Conservation (phyloP, 2,888 invertebrate species). For the Pandemis cinnamomeana region DNA sequence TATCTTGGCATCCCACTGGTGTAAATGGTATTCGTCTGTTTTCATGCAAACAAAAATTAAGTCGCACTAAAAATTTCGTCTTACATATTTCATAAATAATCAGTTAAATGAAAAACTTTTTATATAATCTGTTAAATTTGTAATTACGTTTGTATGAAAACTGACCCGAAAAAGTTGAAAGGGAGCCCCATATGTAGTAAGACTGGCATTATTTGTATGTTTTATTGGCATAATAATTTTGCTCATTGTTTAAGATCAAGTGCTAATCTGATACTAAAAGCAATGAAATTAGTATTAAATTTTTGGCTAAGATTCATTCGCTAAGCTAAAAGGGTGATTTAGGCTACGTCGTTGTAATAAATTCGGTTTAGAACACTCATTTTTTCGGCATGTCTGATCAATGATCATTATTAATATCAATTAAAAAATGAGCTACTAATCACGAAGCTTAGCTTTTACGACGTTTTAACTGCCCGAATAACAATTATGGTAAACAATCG, state of each 20-base stretch:
- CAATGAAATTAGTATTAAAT: conserved; percentile 64
- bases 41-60: neutral
- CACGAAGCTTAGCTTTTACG: neutral
- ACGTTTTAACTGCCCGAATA: neutral
- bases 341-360: neutral
- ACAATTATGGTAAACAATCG: no score
- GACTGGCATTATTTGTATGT: conserved; percentile 40
- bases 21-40: neutral
- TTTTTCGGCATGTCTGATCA: no score
- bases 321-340: conserved; percentile 15
- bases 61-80: no score
- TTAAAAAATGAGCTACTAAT: neutral
- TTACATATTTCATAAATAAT: neutral
- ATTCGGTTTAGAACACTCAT: no score
- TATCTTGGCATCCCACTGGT: conserved; percentile 21
- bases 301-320: conserved; percentile 25
- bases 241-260: conserved; percentile 47
- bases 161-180: neutral
- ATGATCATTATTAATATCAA: no score
- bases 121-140: no score
- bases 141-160: neutral
- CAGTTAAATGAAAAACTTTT: no score
- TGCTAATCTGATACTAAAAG: conserved; percentile 63
- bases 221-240: conserved; percentile 44
- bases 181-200: conserved; percentile 39